phyloP scores from a whole-genome alignment of 2,797 vertebrate genomes.

The Acomys russatus region DNA sequence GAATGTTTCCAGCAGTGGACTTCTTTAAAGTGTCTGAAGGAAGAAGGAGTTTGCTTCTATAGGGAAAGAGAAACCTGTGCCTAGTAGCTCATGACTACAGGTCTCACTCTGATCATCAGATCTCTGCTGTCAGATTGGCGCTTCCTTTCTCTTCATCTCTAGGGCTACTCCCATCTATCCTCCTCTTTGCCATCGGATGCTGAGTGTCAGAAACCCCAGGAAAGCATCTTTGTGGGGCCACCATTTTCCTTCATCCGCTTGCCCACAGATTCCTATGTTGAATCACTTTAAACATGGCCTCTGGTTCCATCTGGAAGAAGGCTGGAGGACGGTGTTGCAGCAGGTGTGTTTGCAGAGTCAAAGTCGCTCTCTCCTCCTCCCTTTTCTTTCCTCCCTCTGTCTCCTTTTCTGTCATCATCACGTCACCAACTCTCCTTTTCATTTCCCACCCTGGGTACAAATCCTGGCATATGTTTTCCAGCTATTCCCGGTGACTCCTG shows the following conservation, averaged over 20 bases:
- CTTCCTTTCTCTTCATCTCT: not conserved
- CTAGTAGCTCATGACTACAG: not conserved
- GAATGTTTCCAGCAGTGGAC: not conserved
- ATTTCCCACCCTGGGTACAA: slow-evolving; percentile 3
- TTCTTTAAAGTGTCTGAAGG: not conserved
- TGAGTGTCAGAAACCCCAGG: not conserved
- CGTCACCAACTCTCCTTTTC: not conserved
- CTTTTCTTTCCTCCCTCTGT: no score
- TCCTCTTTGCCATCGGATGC: not conserved
- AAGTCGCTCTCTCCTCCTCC: accelerated
- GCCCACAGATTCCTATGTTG: not conserved
- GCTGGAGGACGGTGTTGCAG: not conserved
- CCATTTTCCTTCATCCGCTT: not conserved
- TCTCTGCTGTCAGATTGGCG: not conserved
- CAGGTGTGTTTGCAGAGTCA: not conserved
- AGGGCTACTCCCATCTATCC: not conserved
- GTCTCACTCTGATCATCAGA: not conserved
- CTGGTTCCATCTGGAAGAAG: not conserved
- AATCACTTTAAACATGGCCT: not conserved
- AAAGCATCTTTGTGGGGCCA: not conserved
- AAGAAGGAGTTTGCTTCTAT: not conserved
- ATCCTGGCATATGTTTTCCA: not conserved
- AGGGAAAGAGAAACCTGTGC: not conserved
- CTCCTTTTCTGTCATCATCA: not conserved
- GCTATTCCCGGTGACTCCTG: not conserved